Evolutionary conservation across 2,113 vertebrate genomes (phyloP), one percentile per base, ranked within the genome.

Genomic region (Mormoops blainvillei): DNA sequence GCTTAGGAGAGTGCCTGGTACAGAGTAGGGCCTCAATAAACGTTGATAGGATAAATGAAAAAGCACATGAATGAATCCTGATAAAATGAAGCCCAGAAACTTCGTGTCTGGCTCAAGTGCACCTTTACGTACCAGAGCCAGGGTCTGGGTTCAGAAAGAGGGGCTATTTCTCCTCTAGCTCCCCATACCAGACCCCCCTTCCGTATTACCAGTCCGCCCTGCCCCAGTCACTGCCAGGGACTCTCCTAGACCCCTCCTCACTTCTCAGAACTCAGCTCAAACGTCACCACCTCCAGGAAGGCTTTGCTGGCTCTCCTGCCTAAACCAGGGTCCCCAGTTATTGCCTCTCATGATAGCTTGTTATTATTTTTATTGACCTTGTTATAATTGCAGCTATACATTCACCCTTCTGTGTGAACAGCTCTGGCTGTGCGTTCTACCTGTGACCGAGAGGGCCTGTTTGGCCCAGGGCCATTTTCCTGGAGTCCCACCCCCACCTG

Each of bases 331-430:
- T 65, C n/a, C 31, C 63, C 1, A 4, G 5, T 3, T 50, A n/a
- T 4, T 19, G 28, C 7, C 36, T 73, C 20, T 31, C n/a, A 31
- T 0, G 41, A 31, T 4, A 31, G 24, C 61, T 36, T 22, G 28
- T 33, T 28, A 67, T n/a, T 68, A 67, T 73, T 54, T 31, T 45
- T 38, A 26, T 5, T 43, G 48, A 6, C 19, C 48, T 67, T 38
- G 58, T 24, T 58, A 43, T 52, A 41, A 2, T 3, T 58, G 18
- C 38, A 26, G 28, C 16, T 54, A 20, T 5, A 58, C 15, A 12
- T 38, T n/a, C 43, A 22, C 15, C 14, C 3, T 65, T 28, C 0
- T 0, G 31, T 67, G 13, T 16, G 36, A 20, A 4, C 0, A 28
- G 22, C 33, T 43, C 78, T 48, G 24, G 65, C 5, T 11, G 33